These are phyloP conservation scores for Anticlea derivata DNA, from an alignment of 2,888 invertebrate species.

Conservation along the genomic window DNA sequence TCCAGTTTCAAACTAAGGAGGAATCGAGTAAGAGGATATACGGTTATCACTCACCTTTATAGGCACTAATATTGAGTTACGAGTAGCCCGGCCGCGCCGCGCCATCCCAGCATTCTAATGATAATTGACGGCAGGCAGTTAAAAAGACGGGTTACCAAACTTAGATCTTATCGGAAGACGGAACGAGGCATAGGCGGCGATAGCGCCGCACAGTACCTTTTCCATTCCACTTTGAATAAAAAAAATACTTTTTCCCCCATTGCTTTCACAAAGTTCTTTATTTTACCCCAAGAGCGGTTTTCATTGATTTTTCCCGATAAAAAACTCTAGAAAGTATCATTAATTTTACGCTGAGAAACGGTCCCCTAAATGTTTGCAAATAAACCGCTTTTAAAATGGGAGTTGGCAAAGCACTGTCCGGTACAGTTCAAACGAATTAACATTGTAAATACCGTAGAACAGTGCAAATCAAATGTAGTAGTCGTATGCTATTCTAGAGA, in stretches of 20 bases:
- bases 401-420: slow-evolving; percentile 29
- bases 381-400: slow-evolving; percentile 35
- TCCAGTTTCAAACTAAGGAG: slow-evolving; percentile 54
- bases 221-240: slow-evolving; percentile 49
- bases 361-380: slow-evolving; percentile 36
- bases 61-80: slow-evolving; percentile 78
- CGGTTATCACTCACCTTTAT: slow-evolving; percentile 79
- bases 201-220: slow-evolving; percentile 42
- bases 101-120: slow-evolving; percentile 67
- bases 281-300: slow-evolving; percentile 34
- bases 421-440: slow-evolving; percentile 40
- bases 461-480: slow-evolving; percentile 47
- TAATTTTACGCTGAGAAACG: slow-evolving; percentile 32
- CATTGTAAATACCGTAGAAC: slow-evolving; percentile 45
- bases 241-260: slow-evolving; percentile 47
- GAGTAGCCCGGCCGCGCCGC: slow-evolving; percentile 56
- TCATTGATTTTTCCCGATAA: slow-evolving; percentile 28
- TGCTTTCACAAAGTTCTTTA: slow-evolving; percentile 48
- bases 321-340: slow-evolving; percentile 29
- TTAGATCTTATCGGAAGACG: slow-evolving; percentile 59
- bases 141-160: slow-evolving; percentile 73
- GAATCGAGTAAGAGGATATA: slow-evolving; percentile 52
- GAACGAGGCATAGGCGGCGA: slow-evolving; percentile 39
- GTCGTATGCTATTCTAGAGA: too few relatives aligned
- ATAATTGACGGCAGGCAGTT: slow-evolving; percentile 74